A percentile compares a stretch with the other conserved stretches of the same genome.
phyloP scores from a whole-genome alignment of 2,113 vertebrate species.

The Chitala chitala region DNA sequence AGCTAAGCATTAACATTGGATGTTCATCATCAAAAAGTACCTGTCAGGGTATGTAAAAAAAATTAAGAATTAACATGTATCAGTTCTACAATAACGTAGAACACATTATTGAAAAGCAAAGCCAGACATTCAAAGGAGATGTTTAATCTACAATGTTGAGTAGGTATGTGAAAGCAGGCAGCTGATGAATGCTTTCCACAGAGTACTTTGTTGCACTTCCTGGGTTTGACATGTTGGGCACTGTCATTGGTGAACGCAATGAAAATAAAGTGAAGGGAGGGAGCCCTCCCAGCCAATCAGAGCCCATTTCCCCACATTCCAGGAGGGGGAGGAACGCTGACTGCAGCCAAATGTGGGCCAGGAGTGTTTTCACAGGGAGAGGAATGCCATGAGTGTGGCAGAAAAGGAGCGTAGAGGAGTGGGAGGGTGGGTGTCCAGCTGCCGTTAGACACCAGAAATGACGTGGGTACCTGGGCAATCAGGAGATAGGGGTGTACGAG shows the following conservation, averaged over 20 bases:
- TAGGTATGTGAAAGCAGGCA: background rate
- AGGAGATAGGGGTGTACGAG: background rate
- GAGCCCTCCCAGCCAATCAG: constrained; percentile 28
- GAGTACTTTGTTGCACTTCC: background rate
- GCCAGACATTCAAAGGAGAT: background rate
- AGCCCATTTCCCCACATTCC: constrained; percentile 38
- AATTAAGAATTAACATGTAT: background rate
- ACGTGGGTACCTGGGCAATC: constrained; percentile 33
- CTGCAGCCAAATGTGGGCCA: constrained; percentile 15
- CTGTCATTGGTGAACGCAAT: constrained; percentile 7
- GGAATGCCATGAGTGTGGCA: constrained; percentile 56
- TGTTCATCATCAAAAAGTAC: background rate
- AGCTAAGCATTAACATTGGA: background rate
- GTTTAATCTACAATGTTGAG: background rate
- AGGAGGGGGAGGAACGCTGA: constrained; percentile 39
- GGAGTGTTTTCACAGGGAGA: constrained; percentile 36
- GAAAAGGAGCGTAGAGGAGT: constrained; percentile 50
- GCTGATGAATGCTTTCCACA: background rate
- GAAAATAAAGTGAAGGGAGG: constrained; percentile 23
- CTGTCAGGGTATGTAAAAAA: background rate
- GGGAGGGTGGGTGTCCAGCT: no score
- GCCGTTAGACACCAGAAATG: constrained; percentile 20
- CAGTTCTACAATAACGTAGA: background rate
- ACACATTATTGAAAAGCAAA: background rate
- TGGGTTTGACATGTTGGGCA: constrained; percentile 18